Evolutionary conservation across 2,113 vertebrate species (phyloP), one percentile per base, ranked within the genome.

Genomic region (Pterocles orientalis): DNA sequence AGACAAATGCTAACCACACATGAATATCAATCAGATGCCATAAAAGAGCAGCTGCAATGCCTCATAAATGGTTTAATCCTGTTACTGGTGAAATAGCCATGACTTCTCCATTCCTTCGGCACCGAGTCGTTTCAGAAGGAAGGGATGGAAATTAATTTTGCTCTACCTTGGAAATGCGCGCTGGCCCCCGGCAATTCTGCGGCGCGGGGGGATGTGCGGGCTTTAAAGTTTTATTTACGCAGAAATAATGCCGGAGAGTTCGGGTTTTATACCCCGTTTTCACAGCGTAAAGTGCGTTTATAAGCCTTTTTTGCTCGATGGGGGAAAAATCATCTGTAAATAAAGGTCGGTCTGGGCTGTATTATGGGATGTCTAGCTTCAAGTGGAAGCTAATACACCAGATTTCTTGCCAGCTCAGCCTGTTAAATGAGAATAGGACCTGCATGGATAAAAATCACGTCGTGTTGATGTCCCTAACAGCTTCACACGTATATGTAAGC

Each of bases 1-100:
- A 98, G 98, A 98, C 98, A 98, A 98, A 98, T 96, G 98, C 98
- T 97, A 98, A 98, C 98, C 97, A 96, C 98, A 97, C 97, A 97
- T 98, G 98, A 98, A 98, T 98, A 98, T 98, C 98, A 98, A 98
- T 98, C 97, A 98, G 98, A 97, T 97, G 90, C 97, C 97, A 98
- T 98, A 98, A 98, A 98, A 97, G 98, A 98, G 97, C 98, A 98
- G 98, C 98, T 98, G 98, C 98, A 98, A 97, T 97, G 95, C 97
- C 98, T 98, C 98, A 98, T 98, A 98, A 98, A 98, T 97, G 97
- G 97, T 98, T 98, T 98, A 98, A 98, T 98, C 98, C 98, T 98
- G 98, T 98, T 98, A 98, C 97, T 94, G 70, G 97, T 97, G 97
- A 97, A 98, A 97, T 98, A 97, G 96, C 97, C 94, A 48, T 98